Percentiles rank a stretch among this genome's conserved stretches.
These are phyloP conservation scores for Pagetopsis macropterus DNA, from an alignment of 2,797 vertebrate genomes.

Conservation along the genomic window DNA sequence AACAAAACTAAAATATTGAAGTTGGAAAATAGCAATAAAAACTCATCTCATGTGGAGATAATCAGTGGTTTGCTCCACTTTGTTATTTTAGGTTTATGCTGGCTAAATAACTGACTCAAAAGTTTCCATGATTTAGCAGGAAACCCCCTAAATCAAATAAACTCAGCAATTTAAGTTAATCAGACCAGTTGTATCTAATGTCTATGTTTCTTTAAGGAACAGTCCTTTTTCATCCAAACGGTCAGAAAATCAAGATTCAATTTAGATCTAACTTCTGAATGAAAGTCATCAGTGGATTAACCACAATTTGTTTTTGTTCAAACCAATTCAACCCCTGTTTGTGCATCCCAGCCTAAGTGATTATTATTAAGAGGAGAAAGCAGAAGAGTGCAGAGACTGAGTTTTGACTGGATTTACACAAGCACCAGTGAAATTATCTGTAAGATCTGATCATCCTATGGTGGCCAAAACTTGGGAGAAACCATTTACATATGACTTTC, in stretches of 20 bases:
- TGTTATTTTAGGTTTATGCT: not conserved
- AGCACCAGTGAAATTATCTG: conserved; percentile 5
- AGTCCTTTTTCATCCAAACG: not conserved
- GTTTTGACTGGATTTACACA: conserved; percentile 45
- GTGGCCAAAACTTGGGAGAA: conserved; percentile 21
- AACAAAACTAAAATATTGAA: not conserved
- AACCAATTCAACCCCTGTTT: conserved; percentile 19
- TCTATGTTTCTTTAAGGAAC: not conserved
- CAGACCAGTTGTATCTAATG: not conserved
- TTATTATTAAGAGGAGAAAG: conserved; percentile 31
- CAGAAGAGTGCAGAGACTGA: conserved; percentile 21
- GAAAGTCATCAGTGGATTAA: not conserved
- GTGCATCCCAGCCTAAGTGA: conserved; percentile 56
- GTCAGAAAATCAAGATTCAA: not conserved
- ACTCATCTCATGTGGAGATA: not conserved
- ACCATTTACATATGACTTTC: conserved; percentile 5
- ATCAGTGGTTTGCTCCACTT: not conserved
- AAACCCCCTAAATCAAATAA: conserved; percentile 1
- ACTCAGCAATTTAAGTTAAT: not conserved
- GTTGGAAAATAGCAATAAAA: not conserved
- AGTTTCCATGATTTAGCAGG: not conserved
- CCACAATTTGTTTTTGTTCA: conserved; percentile 9
- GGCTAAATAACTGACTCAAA: not conserved
- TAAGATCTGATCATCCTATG: conserved; percentile 6
- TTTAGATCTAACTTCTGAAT: not conserved